Base-by-base conservation (phyloP, 2,797 vertebrate genomes). In the Fringilla coelebs region DNA sequence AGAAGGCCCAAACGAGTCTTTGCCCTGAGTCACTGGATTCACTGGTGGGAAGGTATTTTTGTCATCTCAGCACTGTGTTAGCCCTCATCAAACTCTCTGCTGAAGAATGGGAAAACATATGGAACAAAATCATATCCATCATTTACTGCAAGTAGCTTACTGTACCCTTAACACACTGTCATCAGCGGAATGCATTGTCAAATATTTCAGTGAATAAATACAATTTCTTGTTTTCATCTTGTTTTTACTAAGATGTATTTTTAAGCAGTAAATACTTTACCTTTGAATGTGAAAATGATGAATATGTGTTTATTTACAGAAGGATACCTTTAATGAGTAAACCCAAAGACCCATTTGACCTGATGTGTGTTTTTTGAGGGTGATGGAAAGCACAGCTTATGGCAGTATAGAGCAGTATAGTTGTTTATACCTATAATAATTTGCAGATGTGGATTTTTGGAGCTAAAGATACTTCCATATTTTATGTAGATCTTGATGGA, bases 11-110 rank as follows among this genome's bases (percentile, higher is more conserved):
- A 60, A 48, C 0, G 8, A 66, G 20, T 72, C 66, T 68, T 88
- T 0, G 0, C 46, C 91, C 93, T 1, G 13, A 81, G 25, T 73
- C 55, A 13, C 24, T 6, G 3, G 34, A 65, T 38, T 46, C 40
- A 8, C n/a, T 79, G 55, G 13, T 76, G 75, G 67, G 74, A 72
- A 90, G 46, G 24, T 60, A 15, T 32, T 92, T 93, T 58, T 91
- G 66, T 84, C 16, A 43, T 34, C 63, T 87, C 11, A 16, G 38
- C 34, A 60, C 32, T 60, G 34, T 82, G 40, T 34, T 66, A 70
- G 38, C 10, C 22, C 20, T 90, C n/a, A 36, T 54, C 77, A 78
- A 75, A 66, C 62, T 68, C 31, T 82, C 73, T 52, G 14, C 9
- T 82, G 57, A 85, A 70, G 51, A 82, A 52, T 6, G n/a, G 51